A percentile compares a stretch with the other conserved stretches of the same genome.
Evolutionary conservation across 1,140 invertebrate genomes (phyloP).

Genomic region (Magallana ariakensis): DNA sequence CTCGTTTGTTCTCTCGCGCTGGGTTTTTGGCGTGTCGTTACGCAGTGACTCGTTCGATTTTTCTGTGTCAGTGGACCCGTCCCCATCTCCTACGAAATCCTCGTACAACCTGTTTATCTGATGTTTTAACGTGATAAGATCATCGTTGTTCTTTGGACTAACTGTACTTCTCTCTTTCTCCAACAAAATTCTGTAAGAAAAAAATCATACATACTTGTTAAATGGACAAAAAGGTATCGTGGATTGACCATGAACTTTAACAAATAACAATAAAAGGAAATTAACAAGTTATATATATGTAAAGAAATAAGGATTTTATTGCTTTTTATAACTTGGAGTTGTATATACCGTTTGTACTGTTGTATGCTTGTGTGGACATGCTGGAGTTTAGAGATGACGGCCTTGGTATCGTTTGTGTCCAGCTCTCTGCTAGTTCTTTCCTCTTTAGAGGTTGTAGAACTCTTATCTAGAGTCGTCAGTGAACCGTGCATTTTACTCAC

Average conservation of each 20-base stretch:
- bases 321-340: no score
- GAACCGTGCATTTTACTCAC: conserved; percentile 50
- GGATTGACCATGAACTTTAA: no score
- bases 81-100: conserved; percentile 46
- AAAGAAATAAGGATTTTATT: no score
- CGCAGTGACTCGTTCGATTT: background rate
- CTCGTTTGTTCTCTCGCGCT: conserved; percentile 39
- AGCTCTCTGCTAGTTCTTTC: background rate
- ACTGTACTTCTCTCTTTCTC: conserved; percentile 39
- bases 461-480: background rate
- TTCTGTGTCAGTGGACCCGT: background rate
- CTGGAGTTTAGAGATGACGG: conserved; percentile 37
- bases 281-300: no score
- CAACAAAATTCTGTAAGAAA: conserved; percentile 2
- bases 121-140: conserved; percentile 35
- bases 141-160: conserved; percentile 43
- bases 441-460: background rate
- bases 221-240: no score
- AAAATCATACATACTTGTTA: background rate
- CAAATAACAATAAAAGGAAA: no score
- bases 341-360: conserved; percentile 47
- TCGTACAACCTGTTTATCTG: conserved; percentile 49
- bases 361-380: conserved; percentile 47
- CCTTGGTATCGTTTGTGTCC: conserved; percentile 38
- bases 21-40: conserved; percentile 5